Base-by-base conservation (phyloP, 2,888 invertebrate genomes). In the Drosophila nr. medialis region DNA sequence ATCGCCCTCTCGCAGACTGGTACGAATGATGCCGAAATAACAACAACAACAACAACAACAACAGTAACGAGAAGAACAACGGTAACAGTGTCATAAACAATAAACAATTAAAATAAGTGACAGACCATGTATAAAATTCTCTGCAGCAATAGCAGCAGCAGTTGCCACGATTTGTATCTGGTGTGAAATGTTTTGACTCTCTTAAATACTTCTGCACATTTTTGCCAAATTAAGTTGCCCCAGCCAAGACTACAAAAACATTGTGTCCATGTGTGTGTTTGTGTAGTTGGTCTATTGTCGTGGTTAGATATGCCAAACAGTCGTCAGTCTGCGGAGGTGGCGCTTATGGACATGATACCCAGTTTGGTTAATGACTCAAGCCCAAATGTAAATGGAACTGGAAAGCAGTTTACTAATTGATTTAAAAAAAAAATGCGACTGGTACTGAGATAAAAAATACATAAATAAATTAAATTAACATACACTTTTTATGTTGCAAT, bases 1-100 rank as follows among this genome's bases (percentile, higher is more conserved):
- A 90, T 84, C 90, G 89, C 89, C 91, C 91, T 89, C 83, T 72
- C 78, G 72, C 76, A 64, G 78, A 67, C 81, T 91, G 89, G 89
- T 89, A 89, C 84, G 66, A 76, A 61, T 72, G 82, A 72, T 75
- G 68, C 59, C 72, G 66, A 75, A 71, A 66, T 55, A 67, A 55
- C 61, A 49, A 50, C n/a, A 64, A 63, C 15, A 58, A 48, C 45
- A 49, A 45, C 18, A 61, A 40, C 29, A 68, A 67, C 36, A 48
- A 56, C 27, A 67, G 40, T 30, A 69, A 38, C 42, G 29, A 63
- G 49, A 63, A 62, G 60, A 82, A 71, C 58, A 61, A 48, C 58
- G 69, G 61, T 62, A 73, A 64, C 74, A 68, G 65, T 56, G 74
- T 72, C 74, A 72, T 77, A 83, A 83, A 76, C 89, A 84, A 89